Conservation (phyloP, 2,888 invertebrate species). For the Serripes groenlandicus region DNA sequence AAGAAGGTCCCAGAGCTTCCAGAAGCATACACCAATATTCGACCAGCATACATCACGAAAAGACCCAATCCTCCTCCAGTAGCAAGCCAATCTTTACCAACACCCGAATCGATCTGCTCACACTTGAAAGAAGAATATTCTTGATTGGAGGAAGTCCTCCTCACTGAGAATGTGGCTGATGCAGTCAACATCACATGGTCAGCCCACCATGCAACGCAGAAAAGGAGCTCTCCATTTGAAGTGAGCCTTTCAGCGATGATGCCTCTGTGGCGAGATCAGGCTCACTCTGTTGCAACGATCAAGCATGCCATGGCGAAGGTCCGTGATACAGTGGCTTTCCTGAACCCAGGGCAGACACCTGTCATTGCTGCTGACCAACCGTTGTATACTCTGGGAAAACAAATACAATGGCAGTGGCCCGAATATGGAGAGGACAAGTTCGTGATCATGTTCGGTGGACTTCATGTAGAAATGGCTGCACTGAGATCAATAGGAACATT, state of each 20-base stretch:
- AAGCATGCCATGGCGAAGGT: conserved; percentile 36
- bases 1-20: conserved; percentile 42
- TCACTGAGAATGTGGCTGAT: conserved; percentile 13
- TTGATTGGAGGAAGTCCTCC: conserved; percentile 28
- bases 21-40: conserved; percentile 28
- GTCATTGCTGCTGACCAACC: conserved; percentile 74
- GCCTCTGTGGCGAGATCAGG: conserved; percentile 25
- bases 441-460: background rate
- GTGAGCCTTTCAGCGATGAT: conserved; percentile 16
- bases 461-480: no score
- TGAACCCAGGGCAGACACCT: conserved; percentile 10
- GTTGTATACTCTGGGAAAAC: conserved; percentile 75
- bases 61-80: background rate
- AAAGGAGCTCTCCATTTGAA: conserved; percentile 24
- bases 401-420: conserved; percentile 71
- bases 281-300: conserved; percentile 11
- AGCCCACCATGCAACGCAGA: conserved; percentile 28
- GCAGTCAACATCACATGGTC: conserved; percentile 26
- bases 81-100: background rate
- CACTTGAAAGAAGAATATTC: conserved; percentile 9
- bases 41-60: conserved; percentile 12
- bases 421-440: background rate
- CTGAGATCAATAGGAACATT: background rate
- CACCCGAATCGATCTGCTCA: background rate
- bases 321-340: background rate